phyloP scores from a whole-genome alignment of 1,140 invertebrate species.

The Nephila pilipes region DNA sequence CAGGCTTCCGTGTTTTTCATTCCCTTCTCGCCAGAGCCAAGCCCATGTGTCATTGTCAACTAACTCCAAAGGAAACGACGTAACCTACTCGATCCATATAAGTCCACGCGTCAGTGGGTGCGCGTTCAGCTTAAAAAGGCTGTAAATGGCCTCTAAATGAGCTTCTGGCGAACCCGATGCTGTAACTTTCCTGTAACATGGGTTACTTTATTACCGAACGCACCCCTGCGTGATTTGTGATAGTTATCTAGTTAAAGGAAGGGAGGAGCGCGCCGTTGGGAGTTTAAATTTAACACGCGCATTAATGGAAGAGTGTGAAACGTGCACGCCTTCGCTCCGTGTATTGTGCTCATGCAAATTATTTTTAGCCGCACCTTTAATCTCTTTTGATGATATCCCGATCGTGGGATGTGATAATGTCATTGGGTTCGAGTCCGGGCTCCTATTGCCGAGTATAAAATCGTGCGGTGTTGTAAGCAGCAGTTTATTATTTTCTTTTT shows the following conservation, averaged over 20 bases:
- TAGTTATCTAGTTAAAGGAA: not conserved
- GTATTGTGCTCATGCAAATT: not conserved
- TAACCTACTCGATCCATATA: not conserved
- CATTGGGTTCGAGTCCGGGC: not conserved
- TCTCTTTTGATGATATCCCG: not conserved
- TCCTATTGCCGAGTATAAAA: not conserved
- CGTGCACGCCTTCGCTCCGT: not conserved
- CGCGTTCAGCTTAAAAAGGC: not conserved
- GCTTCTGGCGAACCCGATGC: not conserved
- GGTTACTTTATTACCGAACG: not conserved
- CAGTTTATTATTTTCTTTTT: no score
- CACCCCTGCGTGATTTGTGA: not conserved
- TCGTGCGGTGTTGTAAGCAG: not conserved
- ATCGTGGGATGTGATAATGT: slow-evolving; percentile 31
- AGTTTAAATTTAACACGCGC: slow-evolving; percentile 21
- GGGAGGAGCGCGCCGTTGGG: not conserved
- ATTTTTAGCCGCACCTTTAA: not conserved
- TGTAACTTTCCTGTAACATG: slow-evolving; percentile 1
- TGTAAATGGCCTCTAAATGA: slow-evolving; percentile 10
- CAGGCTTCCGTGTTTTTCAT: slow-evolving; percentile 5
- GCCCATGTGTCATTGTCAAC: not conserved
- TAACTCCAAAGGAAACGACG: not conserved
- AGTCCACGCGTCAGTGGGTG: not conserved
- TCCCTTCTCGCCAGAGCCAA: not conserved
- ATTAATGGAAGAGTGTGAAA: not conserved